These are phyloP conservation scores for Catharus fuscescens DNA, from an alignment of 2,113 vertebrate species.

Conservation along the genomic window DNA sequence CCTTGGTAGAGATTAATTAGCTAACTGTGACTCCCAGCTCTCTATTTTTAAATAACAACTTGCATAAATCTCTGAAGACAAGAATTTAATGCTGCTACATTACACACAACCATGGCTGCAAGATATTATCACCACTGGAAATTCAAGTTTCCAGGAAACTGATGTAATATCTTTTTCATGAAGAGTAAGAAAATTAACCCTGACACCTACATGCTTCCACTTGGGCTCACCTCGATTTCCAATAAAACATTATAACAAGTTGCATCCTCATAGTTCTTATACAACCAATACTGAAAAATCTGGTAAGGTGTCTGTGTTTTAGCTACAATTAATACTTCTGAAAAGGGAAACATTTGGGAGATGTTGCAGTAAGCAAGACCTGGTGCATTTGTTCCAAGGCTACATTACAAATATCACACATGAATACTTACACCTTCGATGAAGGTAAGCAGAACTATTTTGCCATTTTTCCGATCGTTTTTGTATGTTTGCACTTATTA, in stretches of 20 bases:
- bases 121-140: conserved; percentile 70
- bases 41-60: conserved; percentile 76
- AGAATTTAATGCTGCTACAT: conserved; percentile 66
- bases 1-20: conserved; percentile 73
- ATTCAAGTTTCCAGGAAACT: conserved; percentile 70
- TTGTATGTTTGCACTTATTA: conserved; percentile 5
- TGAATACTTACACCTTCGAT: not conserved
- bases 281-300: conserved; percentile 29
- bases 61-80: conserved; percentile 70
- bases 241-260: conserved; percentile 33
- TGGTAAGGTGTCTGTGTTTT: not conserved
- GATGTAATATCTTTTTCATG: conserved; percentile 36
- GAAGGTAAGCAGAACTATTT: conserved; percentile 38
- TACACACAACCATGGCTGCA: conserved; percentile 48
- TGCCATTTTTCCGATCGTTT: conserved; percentile 29
- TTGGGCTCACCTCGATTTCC: conserved; percentile 35
- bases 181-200: conserved; percentile 71
- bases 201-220: conserved; percentile 1
- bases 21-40: conserved; percentile 72
- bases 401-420: not conserved
- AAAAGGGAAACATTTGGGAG: conserved; percentile 35
- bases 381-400: not conserved
- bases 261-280: conserved; percentile 39
- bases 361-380: not conserved
- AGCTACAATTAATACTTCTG: conserved; percentile 17